Conservation (phyloP, 1,140 invertebrate genomes). For the Panonychus citri region DNA sequence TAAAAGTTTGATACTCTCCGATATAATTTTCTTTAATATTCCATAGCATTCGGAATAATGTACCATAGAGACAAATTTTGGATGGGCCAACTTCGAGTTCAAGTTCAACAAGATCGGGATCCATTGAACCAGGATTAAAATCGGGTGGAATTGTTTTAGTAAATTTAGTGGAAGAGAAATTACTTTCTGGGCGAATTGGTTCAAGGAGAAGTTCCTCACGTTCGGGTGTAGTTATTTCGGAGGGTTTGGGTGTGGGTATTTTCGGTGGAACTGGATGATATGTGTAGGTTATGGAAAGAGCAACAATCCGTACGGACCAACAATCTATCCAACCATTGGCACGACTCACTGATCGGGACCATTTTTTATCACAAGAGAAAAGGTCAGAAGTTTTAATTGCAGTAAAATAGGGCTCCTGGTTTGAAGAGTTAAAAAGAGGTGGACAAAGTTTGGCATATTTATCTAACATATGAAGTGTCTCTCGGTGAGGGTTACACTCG, state of each 20-base stretch:
- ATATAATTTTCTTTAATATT: slow-evolving; percentile 65
- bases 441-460: slow-evolving; percentile 45
- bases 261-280: slow-evolving; percentile 67
- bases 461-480: slow-evolving; percentile 57
- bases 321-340: slow-evolving; percentile 68
- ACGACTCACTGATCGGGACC: slow-evolving; percentile 48
- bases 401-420: not conserved
- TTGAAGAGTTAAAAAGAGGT: not conserved
- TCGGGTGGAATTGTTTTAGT: slow-evolving; percentile 31
- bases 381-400: not conserved
- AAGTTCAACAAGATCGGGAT: slow-evolving; percentile 61
- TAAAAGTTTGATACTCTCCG: slow-evolving; percentile 77
- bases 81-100: slow-evolving; percentile 84
- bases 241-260: slow-evolving; percentile 54
- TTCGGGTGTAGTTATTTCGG: slow-evolving; percentile 67
- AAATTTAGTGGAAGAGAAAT: not conserved
- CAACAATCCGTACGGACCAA: slow-evolving; percentile 79
- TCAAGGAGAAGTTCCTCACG: slow-evolving; percentile 75
- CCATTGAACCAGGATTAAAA: slow-evolving; percentile 60
- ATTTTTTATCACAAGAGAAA: slow-evolving; percentile 36
- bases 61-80: slow-evolving; percentile 62
- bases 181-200: slow-evolving; percentile 55
- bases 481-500: slow-evolving; percentile 63
- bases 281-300: slow-evolving; percentile 62
- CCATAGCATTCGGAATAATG: slow-evolving; percentile 40